These are phyloP conservation scores for Microtus richardsoni DNA, from an alignment of 2,113 vertebrate species.

Conservation along the genomic window DNA sequence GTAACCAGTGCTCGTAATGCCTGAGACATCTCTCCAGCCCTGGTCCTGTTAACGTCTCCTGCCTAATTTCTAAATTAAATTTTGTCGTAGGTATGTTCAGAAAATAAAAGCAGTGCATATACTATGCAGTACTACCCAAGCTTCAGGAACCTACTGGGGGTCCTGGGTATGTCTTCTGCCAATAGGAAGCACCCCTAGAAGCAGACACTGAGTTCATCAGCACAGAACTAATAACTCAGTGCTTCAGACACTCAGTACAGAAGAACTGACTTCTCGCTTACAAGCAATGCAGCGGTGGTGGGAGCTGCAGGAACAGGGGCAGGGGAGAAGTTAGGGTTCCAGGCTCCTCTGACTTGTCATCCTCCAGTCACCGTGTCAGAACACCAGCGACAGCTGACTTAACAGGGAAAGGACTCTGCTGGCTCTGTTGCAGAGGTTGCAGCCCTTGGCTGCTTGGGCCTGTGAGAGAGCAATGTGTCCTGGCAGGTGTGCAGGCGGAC, in stretches of 20 bases:
- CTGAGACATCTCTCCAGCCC: not conserved
- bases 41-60: not conserved
- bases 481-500: no score
- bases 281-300: not conserved
- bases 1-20: not conserved
- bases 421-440: not conserved
- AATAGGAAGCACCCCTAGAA: not conserved
- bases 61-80: not conserved
- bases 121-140: no score
- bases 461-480: not conserved
- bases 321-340: not conserved
- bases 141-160: not conserved
- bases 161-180: not conserved
- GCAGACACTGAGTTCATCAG: not conserved
- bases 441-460: not conserved
- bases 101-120: not conserved
- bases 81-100: not conserved
- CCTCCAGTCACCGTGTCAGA: not conserved
- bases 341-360: not conserved
- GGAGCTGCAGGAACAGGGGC: not conserved
- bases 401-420: not conserved
- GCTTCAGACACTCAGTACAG: not conserved
- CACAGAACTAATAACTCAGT: not conserved
- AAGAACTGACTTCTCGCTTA: not conserved
- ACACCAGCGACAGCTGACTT: not conserved